Percentiles rank a stretch among this genome's conserved stretches.
Evolutionary conservation across 2,113 vertebrate genomes (phyloP).

Genomic region (Eclectus roratus): DNA sequence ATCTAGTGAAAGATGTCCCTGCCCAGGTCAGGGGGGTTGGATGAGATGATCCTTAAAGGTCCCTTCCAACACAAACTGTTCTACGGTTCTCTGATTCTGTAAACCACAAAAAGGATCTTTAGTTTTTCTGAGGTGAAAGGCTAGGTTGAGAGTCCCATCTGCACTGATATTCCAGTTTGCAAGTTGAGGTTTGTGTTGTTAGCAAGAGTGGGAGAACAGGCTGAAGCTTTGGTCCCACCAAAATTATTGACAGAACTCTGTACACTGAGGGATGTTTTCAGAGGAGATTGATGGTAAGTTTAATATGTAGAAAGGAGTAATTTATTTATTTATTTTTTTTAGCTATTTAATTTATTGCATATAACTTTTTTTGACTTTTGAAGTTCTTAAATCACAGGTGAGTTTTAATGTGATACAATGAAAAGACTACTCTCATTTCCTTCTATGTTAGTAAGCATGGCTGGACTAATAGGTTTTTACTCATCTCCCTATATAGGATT

Average conservation of each 20-base stretch:
- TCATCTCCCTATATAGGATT: no score
- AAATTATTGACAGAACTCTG: not conserved
- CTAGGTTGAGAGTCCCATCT: not conserved
- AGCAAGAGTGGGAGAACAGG: not conserved
- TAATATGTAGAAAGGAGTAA: not conserved
- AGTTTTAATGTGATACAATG: no score
- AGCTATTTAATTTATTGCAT: no score
- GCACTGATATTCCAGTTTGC: fast-evolving
- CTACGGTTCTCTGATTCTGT: fast-evolving
- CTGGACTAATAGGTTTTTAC: no score
- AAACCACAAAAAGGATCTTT: not conserved
- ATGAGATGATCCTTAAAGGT: not conserved
- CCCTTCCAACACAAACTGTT: not conserved
- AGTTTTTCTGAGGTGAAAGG: not conserved
- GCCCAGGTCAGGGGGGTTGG: fast-evolving
- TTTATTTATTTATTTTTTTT: no score
- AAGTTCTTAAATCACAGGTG: no score
- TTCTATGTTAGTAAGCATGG: no score
- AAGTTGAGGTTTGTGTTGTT: not conserved
- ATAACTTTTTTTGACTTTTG: no score
- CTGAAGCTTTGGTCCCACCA: not conserved
- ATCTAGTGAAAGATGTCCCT: not conserved
- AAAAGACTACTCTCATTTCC: no score
- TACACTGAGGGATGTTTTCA: not conserved
- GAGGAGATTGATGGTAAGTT: not conserved